These are phyloP conservation scores for Scyliorhinus canicula DNA, from an alignment of 2,797 vertebrate genomes.

Conservation along the genomic window DNA sequence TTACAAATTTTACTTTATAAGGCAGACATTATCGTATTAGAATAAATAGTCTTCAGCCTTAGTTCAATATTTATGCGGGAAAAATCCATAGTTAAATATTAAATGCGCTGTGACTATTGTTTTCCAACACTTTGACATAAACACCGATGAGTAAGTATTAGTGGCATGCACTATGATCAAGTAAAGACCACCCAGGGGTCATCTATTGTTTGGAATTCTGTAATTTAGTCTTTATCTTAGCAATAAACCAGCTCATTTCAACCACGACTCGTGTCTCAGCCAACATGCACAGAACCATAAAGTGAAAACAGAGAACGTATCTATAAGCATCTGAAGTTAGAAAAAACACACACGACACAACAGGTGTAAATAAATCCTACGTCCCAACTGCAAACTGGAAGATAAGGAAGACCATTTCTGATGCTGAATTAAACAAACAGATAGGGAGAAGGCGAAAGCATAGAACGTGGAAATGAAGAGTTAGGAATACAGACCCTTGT, in stretches of 20 bases:
- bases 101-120: neutral
- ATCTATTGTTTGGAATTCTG: neutral
- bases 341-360: neutral
- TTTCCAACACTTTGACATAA: neutral
- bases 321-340: neutral
- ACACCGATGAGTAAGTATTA: neutral
- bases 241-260: neutral
- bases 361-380: neutral
- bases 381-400: neutral
- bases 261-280: neutral
- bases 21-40: neutral
- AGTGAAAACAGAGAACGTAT: neutral
- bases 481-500: neutral
- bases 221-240: neutral
- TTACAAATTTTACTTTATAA: neutral
- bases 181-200: neutral
- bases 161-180: neutral
- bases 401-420: neutral
- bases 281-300: neutral
- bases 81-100: conserved; percentile 9
- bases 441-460: neutral
- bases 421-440: neutral
- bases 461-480: neutral
- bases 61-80: neutral
- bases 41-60: neutral